phyloP scores from a whole-genome alignment of 2,797 vertebrate species.

The Helicolenus hilgendorfi region DNA sequence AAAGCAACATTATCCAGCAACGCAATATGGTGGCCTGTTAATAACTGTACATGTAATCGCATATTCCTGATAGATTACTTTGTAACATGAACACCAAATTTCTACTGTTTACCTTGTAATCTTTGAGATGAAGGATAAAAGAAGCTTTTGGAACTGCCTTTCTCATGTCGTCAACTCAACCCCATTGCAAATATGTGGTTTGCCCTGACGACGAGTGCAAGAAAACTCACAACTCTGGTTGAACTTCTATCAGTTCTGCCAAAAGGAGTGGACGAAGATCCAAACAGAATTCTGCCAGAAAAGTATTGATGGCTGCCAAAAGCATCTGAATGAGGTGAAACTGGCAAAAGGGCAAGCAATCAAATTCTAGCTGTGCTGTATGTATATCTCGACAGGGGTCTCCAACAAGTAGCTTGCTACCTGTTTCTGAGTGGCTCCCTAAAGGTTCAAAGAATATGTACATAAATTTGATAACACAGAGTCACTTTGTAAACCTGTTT shows the following conservation, averaged over 20 bases:
- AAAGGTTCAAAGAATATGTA: too few relatives aligned
- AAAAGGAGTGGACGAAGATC: background rate
- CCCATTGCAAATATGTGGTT: background rate
- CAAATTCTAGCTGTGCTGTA: background rate
- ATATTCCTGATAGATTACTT: background rate
- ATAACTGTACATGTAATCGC: background rate
- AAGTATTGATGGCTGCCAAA: background rate
- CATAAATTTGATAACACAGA: too few relatives aligned
- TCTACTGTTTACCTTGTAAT: background rate
- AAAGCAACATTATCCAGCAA: background rate
- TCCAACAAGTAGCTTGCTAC: too few relatives aligned
- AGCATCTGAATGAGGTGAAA: background rate
- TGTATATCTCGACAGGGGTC: background rate
- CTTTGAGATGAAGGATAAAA: background rate
- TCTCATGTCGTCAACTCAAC: background rate
- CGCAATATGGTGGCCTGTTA: background rate
- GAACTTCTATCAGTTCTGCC: background rate
- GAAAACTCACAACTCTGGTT: background rate
- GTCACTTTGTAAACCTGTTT: too few relatives aligned
- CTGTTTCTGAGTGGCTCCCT: too few relatives aligned
- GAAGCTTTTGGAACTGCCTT: background rate
- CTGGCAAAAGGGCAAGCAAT: background rate
- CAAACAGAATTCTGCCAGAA: background rate
- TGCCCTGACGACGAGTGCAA: background rate
- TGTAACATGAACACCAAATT: background rate